Evolutionary conservation across 2,113 vertebrate species (phyloP).

Genomic region (Nibea coibor): DNA sequence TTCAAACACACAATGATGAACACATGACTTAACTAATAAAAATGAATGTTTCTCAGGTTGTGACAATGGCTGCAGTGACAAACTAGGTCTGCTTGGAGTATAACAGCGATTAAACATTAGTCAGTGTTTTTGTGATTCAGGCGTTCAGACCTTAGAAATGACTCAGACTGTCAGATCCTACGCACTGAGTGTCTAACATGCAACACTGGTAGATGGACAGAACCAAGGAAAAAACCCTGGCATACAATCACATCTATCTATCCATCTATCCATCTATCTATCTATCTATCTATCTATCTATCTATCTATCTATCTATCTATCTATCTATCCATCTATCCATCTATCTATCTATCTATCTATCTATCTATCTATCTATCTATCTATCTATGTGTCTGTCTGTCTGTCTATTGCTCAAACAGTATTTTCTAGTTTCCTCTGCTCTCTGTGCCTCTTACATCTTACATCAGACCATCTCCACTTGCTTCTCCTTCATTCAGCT

Average conservation of each 20-base stretch:
- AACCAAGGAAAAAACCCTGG: constrained; percentile 17
- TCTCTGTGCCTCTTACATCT: constrained; percentile 28
- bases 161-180: constrained; percentile 65
- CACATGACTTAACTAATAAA: constrained; percentile 3
- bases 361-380: constrained; percentile 2
- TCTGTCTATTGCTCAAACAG: constrained; percentile 20
- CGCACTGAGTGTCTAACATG: constrained; percentile 54
- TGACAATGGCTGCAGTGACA: constrained; percentile 43
- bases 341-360: neutral
- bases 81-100: constrained; percentile 48
- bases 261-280: too few species aligned
- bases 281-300: constrained; percentile 4
- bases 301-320: neutral
- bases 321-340: too few species aligned
- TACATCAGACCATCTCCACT: constrained; percentile 23
- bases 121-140: constrained; percentile 67
- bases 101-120: constrained; percentile 59
- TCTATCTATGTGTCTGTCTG: too few species aligned
- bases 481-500: constrained; percentile 32
- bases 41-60: constrained; percentile 36
- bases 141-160: constrained; percentile 63
- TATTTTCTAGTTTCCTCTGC: constrained; percentile 29
- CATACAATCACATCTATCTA: constrained; percentile 1
- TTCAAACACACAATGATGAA: constrained; percentile 4
- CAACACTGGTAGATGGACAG: constrained; percentile 39